phyloP scores from a whole-genome alignment of 2,888 invertebrate genomes.

The Ophion slaviceki region DNA sequence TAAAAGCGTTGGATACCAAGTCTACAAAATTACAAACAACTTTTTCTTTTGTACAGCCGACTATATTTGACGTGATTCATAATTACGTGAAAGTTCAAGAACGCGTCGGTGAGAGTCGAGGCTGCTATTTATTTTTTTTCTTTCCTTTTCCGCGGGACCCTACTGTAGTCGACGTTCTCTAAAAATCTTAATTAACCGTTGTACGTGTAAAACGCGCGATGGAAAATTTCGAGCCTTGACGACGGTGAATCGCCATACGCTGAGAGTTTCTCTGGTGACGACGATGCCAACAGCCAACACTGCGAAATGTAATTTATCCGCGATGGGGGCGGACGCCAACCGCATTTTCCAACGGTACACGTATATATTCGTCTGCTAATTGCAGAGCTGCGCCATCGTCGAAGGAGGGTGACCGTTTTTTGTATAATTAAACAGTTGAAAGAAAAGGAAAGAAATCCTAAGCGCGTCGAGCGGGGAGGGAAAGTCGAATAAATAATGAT shows the following conservation, averaged over 20 bases:
- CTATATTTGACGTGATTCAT: slow-evolving; percentile 20
- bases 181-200: slow-evolving; percentile 61
- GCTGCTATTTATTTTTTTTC: neutral
- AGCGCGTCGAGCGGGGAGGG: slow-evolving; percentile 6
- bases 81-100: slow-evolving; percentile 26
- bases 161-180: slow-evolving; percentile 5
- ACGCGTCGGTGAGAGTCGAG: neutral
- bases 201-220: slow-evolving; percentile 31
- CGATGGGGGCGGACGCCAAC: slow-evolving; percentile 3
- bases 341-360: slow-evolving; percentile 23
- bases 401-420: slow-evolving; percentile 40
- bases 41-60: neutral
- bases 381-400: slow-evolving; percentile 46
- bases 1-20: neutral
- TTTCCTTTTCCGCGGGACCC: slow-evolving; percentile 1
- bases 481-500: slow-evolving; percentile 36
- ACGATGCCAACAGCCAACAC: slow-evolving; percentile 8
- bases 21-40: slow-evolving; percentile 4
- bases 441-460: slow-evolving; percentile 32
- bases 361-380: slow-evolving; percentile 48
- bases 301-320: slow-evolving; percentile 45
- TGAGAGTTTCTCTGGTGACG: slow-evolving; percentile 16
- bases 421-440: slow-evolving; percentile 51
- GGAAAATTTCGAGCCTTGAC: slow-evolving; percentile 49
- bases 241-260: slow-evolving; percentile 38